Evolutionary conservation across 1,140 invertebrate genomes (phyloP), one percentile per base, ranked within the genome.

Genomic region (Tetramorium alpestre): DNA sequence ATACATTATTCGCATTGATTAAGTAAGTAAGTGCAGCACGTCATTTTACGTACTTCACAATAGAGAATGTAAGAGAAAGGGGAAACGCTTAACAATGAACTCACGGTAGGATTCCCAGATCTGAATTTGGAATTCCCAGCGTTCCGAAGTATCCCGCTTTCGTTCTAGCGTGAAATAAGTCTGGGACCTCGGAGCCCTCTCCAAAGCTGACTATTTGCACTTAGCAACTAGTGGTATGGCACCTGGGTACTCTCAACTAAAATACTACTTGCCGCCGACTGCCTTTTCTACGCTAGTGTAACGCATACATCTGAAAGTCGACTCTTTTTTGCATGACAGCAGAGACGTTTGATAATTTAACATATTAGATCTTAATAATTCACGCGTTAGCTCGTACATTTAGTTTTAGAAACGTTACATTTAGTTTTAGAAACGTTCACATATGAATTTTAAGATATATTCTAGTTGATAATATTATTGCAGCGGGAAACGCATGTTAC

Each of bases 81-180:
- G 25, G 64, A 64, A 47, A 72, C 87, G 78, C 60, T 85, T 89
- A 56, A 87, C 90, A 89, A 91, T 89, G 87, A 82, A 88, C 86
- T 80, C 78, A 70, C 84, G 41, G 58, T 76, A 84, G 78, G 82
- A 86, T 88, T 88, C 65, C 56, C 76, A 77, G 90, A 91, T 90
- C 80, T 90, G 89, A 85, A 90, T 91, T 90, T 72, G 87, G 88
- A 87, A 92, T 91, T 90, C 78, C 90, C 85, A 82, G 81, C 54
- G 78, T 87, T 87, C 88, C 87, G 78, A 89, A 90, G 86, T 92
- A 90, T 90, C 86, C 70, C 56, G 78, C 77, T 69, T 87, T 93
- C 92, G 91, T 87, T 93, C 89, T 92, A 90, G 72, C 92, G 92
- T 93, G 92, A 93, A 93, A 93, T 93, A 93, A 93, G 90, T 92